Evolutionary conservation across 2,113 vertebrate genomes (phyloP), one percentile per base, ranked within the genome.

Genomic region (Leptocoma aspasia): DNA sequence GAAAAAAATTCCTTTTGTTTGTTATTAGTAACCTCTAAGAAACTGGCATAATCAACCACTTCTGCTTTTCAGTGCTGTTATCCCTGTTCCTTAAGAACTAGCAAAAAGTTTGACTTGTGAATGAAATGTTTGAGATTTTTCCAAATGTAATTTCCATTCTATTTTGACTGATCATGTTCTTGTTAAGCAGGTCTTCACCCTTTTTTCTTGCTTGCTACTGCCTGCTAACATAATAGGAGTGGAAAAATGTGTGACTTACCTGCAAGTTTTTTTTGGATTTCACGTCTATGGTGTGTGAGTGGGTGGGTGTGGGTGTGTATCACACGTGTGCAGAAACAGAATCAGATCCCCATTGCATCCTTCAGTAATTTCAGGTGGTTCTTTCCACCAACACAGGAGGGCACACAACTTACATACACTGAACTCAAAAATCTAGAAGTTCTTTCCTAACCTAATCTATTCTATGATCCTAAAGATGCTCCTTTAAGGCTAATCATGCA

Each of bases 31-130:
- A 68, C 21, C 12, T 66, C 31, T 81, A 57, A 12, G 45, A 73
- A 81, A 83, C 7, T 1, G 1, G 6, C 1, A 1, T 10, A 54
- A 77, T 63, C n/a, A 61, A 59, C 7, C 0, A 0, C 18, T 81
- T 83, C 77, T 80, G 7, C 31, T 82, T 82, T 78, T 87, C 50
- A 77, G 2, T 26, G 22, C 7, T 73, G 21, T 41, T 72, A 73
- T 33, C 33, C 9, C 12, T 7, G 6, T 15, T 75, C 41, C 53
- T 82, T 71, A 61, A 83, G 50, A 59, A 45, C 10, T 1, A 75
- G 20, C 10, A 91, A 41, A 37, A 89, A 44, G 7, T 82, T 37
- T 63, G 65, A 50, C 14, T 50, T 28, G 6, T 44, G 54, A 87
- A 19, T 71, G 7, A 94, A 93, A 59, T 37, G 6, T 54, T 2